phyloP scores from a whole-genome alignment of 2,797 vertebrate species.

The Melanotaenia boesemani region DNA sequence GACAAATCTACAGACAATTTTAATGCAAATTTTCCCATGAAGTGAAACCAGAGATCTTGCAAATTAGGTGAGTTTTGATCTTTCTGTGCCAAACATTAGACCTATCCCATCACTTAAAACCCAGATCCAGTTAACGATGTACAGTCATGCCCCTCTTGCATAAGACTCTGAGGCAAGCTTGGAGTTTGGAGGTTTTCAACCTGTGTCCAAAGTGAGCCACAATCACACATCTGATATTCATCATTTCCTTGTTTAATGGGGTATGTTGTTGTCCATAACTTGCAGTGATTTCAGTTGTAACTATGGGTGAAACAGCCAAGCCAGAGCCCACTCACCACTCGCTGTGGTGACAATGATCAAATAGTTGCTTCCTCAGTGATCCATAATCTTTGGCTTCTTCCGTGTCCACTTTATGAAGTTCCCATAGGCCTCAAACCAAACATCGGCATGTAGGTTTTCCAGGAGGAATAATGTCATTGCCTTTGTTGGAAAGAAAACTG shows the following conservation, averaged over 20 bases:
- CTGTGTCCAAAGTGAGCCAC: constrained; percentile 66
- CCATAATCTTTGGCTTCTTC: constrained; percentile 47
- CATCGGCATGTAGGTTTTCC: constrained; percentile 50
- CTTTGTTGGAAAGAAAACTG: constrained; percentile 34
- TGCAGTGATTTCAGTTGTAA: constrained; percentile 53
- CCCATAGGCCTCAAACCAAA: constrained; percentile 44
- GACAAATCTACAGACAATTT: background rate
- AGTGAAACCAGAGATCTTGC: background rate
- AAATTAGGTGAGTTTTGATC: constrained; percentile 41
- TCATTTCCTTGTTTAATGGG: constrained; percentile 65
- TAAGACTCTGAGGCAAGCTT: constrained; percentile 35
- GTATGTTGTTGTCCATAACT: constrained; percentile 60
- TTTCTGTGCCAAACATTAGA: constrained; percentile 14
- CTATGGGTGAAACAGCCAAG: constrained; percentile 45
- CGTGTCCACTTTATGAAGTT: constrained; percentile 36
- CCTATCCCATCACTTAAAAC: constrained; percentile 32
- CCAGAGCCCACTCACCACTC: constrained; percentile 55
- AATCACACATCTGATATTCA: constrained; percentile 75
- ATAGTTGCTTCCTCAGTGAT: constrained; percentile 58
- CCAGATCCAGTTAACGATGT: constrained; percentile 34
- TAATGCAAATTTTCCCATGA: constrained; percentile 9
- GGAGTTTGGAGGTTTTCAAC: constrained; percentile 65
- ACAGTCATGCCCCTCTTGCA: constrained; percentile 22
- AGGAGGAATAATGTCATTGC: constrained; percentile 37
- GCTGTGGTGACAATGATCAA: constrained; percentile 61